A percentile compares a stretch with the other conserved stretches of the same genome.
phyloP scores from a whole-genome alignment of 2,888 invertebrate genomes.

The Galeopsomyia nigrocyanea region DNA sequence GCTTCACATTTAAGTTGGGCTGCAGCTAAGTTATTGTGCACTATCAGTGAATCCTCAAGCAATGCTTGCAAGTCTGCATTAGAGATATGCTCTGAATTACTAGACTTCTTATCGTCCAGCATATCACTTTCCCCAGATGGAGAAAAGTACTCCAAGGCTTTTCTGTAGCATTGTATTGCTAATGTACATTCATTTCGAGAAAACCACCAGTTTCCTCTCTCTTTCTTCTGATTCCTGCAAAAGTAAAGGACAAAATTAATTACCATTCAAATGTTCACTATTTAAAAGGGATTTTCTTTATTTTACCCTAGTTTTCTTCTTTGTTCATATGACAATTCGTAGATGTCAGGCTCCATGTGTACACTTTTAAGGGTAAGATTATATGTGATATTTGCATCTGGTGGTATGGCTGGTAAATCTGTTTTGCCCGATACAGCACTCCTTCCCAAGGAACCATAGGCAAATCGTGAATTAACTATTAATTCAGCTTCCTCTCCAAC shows the following conservation, averaged over 20 bases:
- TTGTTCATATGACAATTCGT: conserved; percentile 76
- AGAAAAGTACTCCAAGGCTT: conserved; percentile 86
- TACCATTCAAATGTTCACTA: conserved; percentile 4
- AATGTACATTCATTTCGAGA: conserved; percentile 83
- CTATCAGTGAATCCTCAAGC: conserved; percentile 84
- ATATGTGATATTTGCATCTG: conserved; percentile 78
- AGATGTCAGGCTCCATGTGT: conserved; percentile 78
- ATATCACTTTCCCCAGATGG: conserved; percentile 78
- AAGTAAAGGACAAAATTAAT: neutral
- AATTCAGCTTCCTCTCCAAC: conserved; percentile 83
- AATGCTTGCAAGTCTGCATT: conserved; percentile 76
- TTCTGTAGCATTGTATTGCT: conserved; percentile 89
- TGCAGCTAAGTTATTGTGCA: conserved; percentile 93
- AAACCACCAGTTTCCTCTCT: conserved; percentile 94
- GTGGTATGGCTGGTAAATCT: conserved; percentile 74
- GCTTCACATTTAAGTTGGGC: conserved; percentile 91
- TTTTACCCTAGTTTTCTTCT: conserved; percentile 82
- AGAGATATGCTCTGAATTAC: conserved; percentile 63
- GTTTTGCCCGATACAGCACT: conserved; percentile 53
- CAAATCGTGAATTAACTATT: conserved; percentile 83
- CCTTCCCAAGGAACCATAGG: conserved; percentile 83
- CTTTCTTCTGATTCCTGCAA: conserved; percentile 79
- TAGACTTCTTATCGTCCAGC: conserved; percentile 70
- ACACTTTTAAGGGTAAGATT: conserved; percentile 80
- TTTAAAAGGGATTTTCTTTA: neutral